A percentile compares a stretch with the other conserved stretches of the same genome.
Evolutionary conservation across 2,888 invertebrate genomes (phyloP).

Genomic region (Chaetogeoica ovagalla): DNA sequence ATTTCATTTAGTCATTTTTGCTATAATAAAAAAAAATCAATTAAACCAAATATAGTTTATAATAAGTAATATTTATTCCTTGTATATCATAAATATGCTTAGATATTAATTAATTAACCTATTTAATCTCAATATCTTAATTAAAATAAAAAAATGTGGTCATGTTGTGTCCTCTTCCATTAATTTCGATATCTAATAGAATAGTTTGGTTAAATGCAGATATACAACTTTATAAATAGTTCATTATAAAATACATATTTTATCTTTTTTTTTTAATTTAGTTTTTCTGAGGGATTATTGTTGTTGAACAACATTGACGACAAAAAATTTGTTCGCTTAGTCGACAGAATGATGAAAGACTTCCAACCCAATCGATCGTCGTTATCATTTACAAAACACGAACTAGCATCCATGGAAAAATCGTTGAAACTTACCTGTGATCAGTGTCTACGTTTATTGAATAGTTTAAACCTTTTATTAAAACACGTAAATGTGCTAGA

Average conservation of each 20-base stretch:
- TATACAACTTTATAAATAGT: not conserved
- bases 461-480: slow-evolving; percentile 20
- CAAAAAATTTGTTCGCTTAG: slow-evolving; percentile 36
- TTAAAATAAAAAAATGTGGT: no score
- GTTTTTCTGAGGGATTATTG: slow-evolving; percentile 17
- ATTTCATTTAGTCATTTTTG: no score
- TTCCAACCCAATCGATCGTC: slow-evolving; percentile 25
- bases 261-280: not conserved
- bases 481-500: slow-evolving; percentile 26
- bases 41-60: no score
- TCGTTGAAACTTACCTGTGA: slow-evolving; percentile 11
- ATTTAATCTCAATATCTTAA: no score
- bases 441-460: slow-evolving; percentile 26
- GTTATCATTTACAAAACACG: slow-evolving; percentile 17
- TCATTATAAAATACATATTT: not conserved
- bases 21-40: no score
- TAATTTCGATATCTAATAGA: no score
- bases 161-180: no score
- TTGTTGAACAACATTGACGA: slow-evolving; percentile 23
- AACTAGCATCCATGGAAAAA: slow-evolving; percentile 25
- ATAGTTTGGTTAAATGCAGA: no score
- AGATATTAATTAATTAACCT: no score
- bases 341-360: slow-evolving; percentile 34
- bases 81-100: no score
- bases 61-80: no score